These are phyloP conservation scores for Tupiocoris notatus DNA, from an alignment of 2,888 invertebrate genomes.

Conservation along the genomic window DNA sequence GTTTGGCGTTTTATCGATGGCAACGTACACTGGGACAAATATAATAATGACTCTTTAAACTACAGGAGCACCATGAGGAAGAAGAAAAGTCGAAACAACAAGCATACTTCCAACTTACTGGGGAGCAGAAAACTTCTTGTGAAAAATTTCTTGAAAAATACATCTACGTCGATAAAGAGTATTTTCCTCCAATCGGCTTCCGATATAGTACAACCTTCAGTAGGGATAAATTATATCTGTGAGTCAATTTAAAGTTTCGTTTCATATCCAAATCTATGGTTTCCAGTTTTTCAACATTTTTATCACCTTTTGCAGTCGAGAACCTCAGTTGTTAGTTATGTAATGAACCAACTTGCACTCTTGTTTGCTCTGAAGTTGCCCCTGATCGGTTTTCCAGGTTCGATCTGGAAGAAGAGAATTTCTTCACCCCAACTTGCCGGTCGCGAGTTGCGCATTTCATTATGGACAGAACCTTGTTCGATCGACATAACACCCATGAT, in stretches of 20 bases:
- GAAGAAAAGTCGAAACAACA: constrained; percentile 2
- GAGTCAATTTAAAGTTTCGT: too few species aligned
- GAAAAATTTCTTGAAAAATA: constrained; percentile 53
- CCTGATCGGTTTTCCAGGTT: constrained; percentile 62
- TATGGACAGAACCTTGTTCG: constrained; percentile 81
- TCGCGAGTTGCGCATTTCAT: constrained; percentile 91
- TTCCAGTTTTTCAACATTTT: too few species aligned
- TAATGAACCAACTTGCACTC: too few species aligned
- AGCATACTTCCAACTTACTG: constrained; percentile 12
- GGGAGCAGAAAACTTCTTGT: not conserved
- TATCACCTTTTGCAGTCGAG: too few species aligned
- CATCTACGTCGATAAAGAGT: constrained; percentile 65
- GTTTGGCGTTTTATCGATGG: too few species aligned
- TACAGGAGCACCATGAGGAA: constrained; percentile 31
- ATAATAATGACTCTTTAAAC: too few species aligned
- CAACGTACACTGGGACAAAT: too few species aligned
- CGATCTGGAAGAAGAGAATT: constrained; percentile 74
- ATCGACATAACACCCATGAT: constrained; percentile 59
- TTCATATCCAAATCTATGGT: too few species aligned
- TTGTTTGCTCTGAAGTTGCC: too few species aligned
- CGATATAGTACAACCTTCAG: constrained; percentile 86
- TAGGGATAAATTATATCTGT: constrained; percentile 89
- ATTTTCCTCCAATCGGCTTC: constrained; percentile 75
- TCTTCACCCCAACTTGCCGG: constrained; percentile 82
- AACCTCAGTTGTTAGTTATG: too few species aligned